These are phyloP conservation scores for Crocidura indochinensis DNA, from an alignment of 2,797 vertebrate genomes.

Conservation along the genomic window DNA sequence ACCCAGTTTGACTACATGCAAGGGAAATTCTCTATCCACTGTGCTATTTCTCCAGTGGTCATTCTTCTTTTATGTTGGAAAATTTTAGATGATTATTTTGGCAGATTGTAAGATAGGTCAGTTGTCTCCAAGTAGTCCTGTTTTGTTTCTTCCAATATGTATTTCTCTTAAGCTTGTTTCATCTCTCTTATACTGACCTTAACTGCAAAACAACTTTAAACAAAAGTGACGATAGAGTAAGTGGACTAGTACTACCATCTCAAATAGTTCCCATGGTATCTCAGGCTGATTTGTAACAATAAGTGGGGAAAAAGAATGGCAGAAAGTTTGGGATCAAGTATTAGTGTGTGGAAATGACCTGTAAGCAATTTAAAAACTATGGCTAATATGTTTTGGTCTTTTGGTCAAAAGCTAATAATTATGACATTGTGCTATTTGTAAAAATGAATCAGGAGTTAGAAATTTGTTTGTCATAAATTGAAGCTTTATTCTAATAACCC, in stretches of 20 bases:
- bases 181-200: constrained; percentile 13
- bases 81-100: constrained; percentile 34
- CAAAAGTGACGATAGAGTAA: constrained; percentile 32
- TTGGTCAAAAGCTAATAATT: constrained; percentile 38
- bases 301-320: neutral
- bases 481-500: constrained; percentile 34
- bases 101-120: constrained; percentile 53
- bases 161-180: constrained; percentile 45
- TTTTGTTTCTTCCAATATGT: constrained; percentile 61
- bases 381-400: constrained; percentile 42
- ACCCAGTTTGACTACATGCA: no score
- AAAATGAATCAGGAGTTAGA: constrained; percentile 58
- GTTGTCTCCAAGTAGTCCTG: neutral
- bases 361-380: constrained; percentile 46
- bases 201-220: constrained; percentile 58
- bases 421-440: constrained; percentile 46
- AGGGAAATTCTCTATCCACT: no score
- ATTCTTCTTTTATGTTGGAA: constrained; percentile 32
- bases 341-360: constrained; percentile 25
- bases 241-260: neutral
- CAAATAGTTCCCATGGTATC: neutral
- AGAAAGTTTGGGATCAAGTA: constrained; percentile 8
- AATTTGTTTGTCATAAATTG: constrained; percentile 43
- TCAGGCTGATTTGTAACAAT: constrained; percentile 26
- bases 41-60: no score